Conservation (phyloP, 2,113 vertebrate genomes). For the Urocynchramus pylzowi region DNA sequence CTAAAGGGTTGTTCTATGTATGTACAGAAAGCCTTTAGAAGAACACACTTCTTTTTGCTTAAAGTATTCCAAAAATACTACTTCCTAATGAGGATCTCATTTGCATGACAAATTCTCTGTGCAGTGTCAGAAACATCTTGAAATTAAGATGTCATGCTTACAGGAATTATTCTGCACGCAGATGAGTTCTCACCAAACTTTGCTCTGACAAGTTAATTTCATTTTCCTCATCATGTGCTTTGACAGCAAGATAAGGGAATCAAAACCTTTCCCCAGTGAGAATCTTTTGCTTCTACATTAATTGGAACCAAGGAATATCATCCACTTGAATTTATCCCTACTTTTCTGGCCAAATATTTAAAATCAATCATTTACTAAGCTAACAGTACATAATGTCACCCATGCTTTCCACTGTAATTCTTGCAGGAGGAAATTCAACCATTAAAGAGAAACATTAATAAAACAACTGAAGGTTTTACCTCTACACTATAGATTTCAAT, state of each 20-base stretch:
- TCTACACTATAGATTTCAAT: background rate
- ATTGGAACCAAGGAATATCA: background rate
- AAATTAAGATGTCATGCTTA: conserved; percentile 32
- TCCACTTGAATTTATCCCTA: background rate
- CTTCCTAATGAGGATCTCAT: conserved; percentile 44
- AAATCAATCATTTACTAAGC: background rate
- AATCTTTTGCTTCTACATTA: background rate
- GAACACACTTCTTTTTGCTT: background rate
- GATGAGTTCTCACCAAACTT: conserved; percentile 38
- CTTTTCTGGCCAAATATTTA: background rate
- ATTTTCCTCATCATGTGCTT: background rate
- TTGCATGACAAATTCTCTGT: conserved; percentile 51
- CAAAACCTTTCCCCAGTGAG: background rate
- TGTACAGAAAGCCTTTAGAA: background rate
- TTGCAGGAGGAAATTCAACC: background rate
- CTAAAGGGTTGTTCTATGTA: background rate
- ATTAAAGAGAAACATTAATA: background rate
- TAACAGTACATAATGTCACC: background rate
- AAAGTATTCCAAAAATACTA: conserved; percentile 42
- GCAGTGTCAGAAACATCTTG: conserved; percentile 44
- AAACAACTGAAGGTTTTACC: background rate
- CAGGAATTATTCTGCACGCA: background rate
- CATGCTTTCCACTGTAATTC: background rate
- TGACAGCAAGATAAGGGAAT: conserved; percentile 6
- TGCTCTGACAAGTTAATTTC: background rate